Conservation (phyloP, 2,113 vertebrate genomes). For the Arothron firmamentum region DNA sequence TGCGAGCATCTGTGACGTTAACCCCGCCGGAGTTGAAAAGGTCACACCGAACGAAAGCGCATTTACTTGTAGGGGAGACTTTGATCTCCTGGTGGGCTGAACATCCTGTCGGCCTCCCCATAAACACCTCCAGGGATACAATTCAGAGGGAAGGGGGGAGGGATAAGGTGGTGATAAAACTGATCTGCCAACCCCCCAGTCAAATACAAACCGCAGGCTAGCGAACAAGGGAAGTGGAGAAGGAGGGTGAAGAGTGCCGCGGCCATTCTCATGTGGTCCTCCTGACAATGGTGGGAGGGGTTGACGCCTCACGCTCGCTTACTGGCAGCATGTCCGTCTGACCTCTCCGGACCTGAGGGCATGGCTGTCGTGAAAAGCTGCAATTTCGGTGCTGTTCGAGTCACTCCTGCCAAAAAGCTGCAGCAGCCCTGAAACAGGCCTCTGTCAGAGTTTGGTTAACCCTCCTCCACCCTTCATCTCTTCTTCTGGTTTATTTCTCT, state of each 20-base stretch:
- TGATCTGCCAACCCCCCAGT: slow-evolving; percentile 42
- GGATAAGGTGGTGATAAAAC: slow-evolving; percentile 54
- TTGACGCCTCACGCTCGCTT: slow-evolving; percentile 65
- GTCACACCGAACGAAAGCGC: slow-evolving; percentile 67
- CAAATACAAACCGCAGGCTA: slow-evolving; percentile 51
- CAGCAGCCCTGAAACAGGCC: slow-evolving; percentile 52
- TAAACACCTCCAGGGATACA: slow-evolving; percentile 76
- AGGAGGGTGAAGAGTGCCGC: slow-evolving; percentile 26
- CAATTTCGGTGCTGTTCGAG: slow-evolving; percentile 54
- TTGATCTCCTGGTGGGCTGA: slow-evolving; percentile 73
- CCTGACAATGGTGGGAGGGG: slow-evolving; percentile 67
- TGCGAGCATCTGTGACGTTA: slow-evolving; percentile 62
- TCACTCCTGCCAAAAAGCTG: slow-evolving; percentile 57
- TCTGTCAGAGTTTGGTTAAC: slow-evolving; percentile 17
- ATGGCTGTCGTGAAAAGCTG: slow-evolving; percentile 37
- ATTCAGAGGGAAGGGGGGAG: slow-evolving; percentile 52
- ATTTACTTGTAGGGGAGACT: slow-evolving; percentile 69
- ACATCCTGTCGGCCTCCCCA: slow-evolving; percentile 76
- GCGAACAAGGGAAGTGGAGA: slow-evolving; percentile 44
- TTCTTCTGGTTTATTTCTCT: slow-evolving; percentile 10
- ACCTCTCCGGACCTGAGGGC: slow-evolving; percentile 42
- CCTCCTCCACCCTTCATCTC: not conserved
- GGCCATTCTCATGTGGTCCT: slow-evolving; percentile 41
- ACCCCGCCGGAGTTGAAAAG: slow-evolving; percentile 70
- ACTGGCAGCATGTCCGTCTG: slow-evolving; percentile 50